phyloP scores from a whole-genome alignment of 2,888 invertebrate genomes.

The Eledona agricola region DNA sequence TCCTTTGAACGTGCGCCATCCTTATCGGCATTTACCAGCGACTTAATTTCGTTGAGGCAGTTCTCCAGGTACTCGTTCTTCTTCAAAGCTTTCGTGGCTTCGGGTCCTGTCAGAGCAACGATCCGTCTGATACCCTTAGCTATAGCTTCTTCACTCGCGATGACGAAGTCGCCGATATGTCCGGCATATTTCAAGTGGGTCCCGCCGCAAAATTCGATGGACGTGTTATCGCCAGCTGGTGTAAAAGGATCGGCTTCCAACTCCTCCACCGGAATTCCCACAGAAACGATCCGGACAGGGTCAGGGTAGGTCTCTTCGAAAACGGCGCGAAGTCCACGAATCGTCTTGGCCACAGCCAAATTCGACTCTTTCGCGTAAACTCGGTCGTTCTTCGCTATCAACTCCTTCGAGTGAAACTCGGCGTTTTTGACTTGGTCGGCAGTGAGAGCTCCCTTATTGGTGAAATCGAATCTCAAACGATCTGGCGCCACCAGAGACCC shows the following conservation, averaged over 20 bases:
- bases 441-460: constrained; percentile 92
- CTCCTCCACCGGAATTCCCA: constrained; percentile 91
- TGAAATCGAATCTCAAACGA: constrained; percentile 96
- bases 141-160: constrained; percentile 97
- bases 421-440: constrained; percentile 85
- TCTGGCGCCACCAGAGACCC: constrained; percentile 98
- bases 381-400: constrained; percentile 63
- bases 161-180: constrained; percentile 95
- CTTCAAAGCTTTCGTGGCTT: constrained; percentile 87
- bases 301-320: constrained; percentile 99
- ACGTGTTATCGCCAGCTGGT: constrained; percentile 81
- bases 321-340: constrained; percentile 93
- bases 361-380: constrained; percentile 90
- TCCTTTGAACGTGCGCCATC: constrained; percentile 67
- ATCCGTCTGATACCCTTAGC: constrained; percentile 97
- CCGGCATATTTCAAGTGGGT: constrained; percentile 92
- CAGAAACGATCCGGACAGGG: constrained; percentile 91
- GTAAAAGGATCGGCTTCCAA: constrained; percentile 87
- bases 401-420: constrained; percentile 80
- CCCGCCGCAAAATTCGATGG: constrained; percentile 99
- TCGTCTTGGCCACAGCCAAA: constrained; percentile 87
- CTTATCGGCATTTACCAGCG: constrained; percentile 68
- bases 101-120: constrained; percentile 95
- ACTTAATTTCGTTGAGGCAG: constrained; percentile 72
- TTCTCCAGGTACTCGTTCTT: constrained; percentile 81